These are phyloP conservation scores for Pangasius sanitwongsei DNA, from an alignment of 2,797 vertebrate species.

Conservation along the genomic window DNA sequence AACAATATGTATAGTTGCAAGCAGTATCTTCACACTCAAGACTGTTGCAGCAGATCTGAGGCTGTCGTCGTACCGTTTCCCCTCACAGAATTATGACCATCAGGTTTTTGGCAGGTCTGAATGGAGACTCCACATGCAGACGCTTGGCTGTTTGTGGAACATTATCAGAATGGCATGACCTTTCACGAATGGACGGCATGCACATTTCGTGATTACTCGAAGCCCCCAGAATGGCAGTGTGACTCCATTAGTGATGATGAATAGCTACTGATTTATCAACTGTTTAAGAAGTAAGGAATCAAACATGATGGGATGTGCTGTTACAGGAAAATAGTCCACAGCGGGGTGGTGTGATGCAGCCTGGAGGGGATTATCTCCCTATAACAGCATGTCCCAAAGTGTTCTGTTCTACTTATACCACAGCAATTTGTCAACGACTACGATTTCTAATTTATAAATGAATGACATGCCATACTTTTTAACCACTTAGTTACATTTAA, in stretches of 20 bases:
- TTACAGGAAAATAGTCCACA: background rate
- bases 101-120: background rate
- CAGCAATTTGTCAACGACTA: background rate
- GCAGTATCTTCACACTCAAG: background rate
- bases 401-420: background rate
- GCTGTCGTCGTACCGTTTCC: background rate
- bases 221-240: conserved; percentile 9
- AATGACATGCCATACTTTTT: background rate
- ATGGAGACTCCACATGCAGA: background rate
- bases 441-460: background rate
- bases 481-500: background rate
- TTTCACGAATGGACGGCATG: background rate
- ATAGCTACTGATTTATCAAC: background rate
- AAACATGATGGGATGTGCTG: background rate
- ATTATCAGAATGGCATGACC: background rate
- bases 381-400: background rate
- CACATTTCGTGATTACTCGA: background rate
- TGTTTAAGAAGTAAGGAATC: background rate
- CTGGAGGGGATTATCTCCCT: background rate
- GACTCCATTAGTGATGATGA: background rate
- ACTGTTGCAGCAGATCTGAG: background rate
- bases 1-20: background rate
- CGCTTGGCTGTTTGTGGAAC: background rate
- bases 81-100: background rate
- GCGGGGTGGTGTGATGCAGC: background rate